Evolutionary conservation across 2,888 invertebrate species (phyloP).

Genomic region (Aleiodes leptofemur): DNA sequence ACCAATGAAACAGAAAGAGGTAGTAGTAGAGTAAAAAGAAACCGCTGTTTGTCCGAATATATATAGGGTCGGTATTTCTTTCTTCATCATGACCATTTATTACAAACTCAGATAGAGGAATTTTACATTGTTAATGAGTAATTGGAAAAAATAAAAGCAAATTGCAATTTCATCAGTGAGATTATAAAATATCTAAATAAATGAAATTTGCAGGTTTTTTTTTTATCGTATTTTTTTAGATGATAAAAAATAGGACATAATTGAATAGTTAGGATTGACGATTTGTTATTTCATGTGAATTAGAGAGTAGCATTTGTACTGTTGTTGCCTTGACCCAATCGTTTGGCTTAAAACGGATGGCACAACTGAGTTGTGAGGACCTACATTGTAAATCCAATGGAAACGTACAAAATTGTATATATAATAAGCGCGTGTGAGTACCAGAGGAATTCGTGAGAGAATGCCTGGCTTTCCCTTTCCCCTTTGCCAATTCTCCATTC

Average conservation of each 20-base stretch:
- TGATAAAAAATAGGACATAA: constrained; percentile 4
- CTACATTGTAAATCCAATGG: constrained; percentile 10
- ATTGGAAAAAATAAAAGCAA: not conserved
- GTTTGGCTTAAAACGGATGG: constrained; percentile 14
- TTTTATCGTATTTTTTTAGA: not conserved
- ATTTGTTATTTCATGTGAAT: constrained; percentile 40
- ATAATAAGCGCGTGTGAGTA: constrained; percentile 31
- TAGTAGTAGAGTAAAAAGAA: constrained; percentile 32
- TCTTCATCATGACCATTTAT: constrained; percentile 26
- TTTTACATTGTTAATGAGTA: constrained; percentile 23
- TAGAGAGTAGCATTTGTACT: constrained; percentile 51
- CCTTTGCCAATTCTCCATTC: not conserved
- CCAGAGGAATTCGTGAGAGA: constrained; percentile 43
- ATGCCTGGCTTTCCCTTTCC: constrained; percentile 27
- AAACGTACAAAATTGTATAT: constrained; percentile 25
- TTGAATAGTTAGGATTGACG: not conserved
- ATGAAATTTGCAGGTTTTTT: not conserved
- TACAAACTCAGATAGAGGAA: not conserved
- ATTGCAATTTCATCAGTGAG: not conserved
- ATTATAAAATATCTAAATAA: not conserved
- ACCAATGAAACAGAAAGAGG: constrained; percentile 18
- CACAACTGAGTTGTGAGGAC: constrained; percentile 9
- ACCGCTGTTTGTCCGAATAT: constrained; percentile 29
- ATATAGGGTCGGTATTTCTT: constrained; percentile 30
- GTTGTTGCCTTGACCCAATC: constrained; percentile 56